Evolutionary conservation across 1,140 invertebrate genomes (phyloP), one percentile per base, ranked within the genome.

Genomic region (Drosophila equinoxialis): DNA sequence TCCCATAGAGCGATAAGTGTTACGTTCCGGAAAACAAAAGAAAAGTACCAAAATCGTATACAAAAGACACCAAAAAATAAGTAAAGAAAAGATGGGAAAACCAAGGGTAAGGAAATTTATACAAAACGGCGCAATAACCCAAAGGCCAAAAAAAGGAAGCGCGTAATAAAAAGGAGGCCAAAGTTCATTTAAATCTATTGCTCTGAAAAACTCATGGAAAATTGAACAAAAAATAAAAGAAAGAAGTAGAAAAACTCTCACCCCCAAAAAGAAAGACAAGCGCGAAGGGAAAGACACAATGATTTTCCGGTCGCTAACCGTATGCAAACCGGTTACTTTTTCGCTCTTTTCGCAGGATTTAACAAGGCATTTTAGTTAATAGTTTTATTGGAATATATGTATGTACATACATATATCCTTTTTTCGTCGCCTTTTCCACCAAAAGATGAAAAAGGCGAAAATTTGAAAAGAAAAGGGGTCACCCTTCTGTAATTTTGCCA

Each of bases 121-220:
- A 37, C 10, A 37, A 30, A 74, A 74, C 72, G 73, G 45, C 73
- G 73, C 73, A 75, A 74, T 75, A 74, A 74, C 45, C 55, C 65
- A 74, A 74, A 58, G 45, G 45, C 45, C 45, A 51, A 51, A 23
- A 51, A 51, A 51, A 51, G 45, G 45, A 51, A 51, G 17, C 45
- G 20, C 45, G 45, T 23, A 41, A 74, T 37, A 61, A 61, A 68
- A 30, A 30, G 30, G 74, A 51, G 73, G 73, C 64, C 73, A 75
- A 75, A 75, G 73, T 74, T 75, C 73, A 71, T 62, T 67, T 57
- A 54, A 61, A 74, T 74, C 71, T 74, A 55, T 74, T 37, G 14
- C 20, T 71, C 35, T 11, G 73, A 35, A 74, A 74, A 74, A 74
- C 58, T 61, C 30, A 39, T 55, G 39, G 37, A 39, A 75, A 75